Evolutionary conservation across 2,113 vertebrate species (phyloP), one percentile per base, ranked within the genome.

Genomic region (Miniopterus natalensis): DNA sequence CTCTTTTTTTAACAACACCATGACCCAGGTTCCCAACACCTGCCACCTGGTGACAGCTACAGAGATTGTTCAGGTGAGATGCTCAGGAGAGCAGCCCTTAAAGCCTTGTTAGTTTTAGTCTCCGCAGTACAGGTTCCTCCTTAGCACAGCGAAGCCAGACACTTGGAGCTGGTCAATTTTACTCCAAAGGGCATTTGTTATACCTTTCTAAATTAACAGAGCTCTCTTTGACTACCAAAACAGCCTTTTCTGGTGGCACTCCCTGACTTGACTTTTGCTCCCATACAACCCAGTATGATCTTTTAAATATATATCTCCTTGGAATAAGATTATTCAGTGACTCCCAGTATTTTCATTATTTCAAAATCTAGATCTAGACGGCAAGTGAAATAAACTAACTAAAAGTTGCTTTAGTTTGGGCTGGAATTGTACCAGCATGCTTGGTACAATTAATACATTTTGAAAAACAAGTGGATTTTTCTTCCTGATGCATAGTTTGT

Each of bases 271-370:
- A 55, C 36, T 93, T 92, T 70, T 90, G 36, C 36, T 94, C 27
- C 15, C 7, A 74, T 66, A 29, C 6, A 91, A 83, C 20, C 10
- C 20, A 79, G 8, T 83, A 79, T 79, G 23, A 66, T n/a, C 8
- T 83, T 55, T 47, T 80, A 85, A 85, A 55, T 36, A 63, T 57
- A 4, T 42, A 75, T 74, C 5, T 94, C 57, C 17, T 27, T 23
- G 4, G 42, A 65, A 78, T 89, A 85, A 91, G 49, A 87, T 71
- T 96, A 68, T 70, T 88, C n/a, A 68, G 9, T 55, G 70, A 61
- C 25, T 93, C 70, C 79, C 45, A 61, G 42, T 25, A 87, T 93
- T 94, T 77, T 92, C 8, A 73, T 42, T 84, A 87, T 90, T 77
- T 86, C 10, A 77, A 66, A 90, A 91, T 61, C 13, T 53, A 42